Evolutionary conservation across 2,113 vertebrate species (phyloP).

Genomic region (Leptodactylus fuscus): DNA sequence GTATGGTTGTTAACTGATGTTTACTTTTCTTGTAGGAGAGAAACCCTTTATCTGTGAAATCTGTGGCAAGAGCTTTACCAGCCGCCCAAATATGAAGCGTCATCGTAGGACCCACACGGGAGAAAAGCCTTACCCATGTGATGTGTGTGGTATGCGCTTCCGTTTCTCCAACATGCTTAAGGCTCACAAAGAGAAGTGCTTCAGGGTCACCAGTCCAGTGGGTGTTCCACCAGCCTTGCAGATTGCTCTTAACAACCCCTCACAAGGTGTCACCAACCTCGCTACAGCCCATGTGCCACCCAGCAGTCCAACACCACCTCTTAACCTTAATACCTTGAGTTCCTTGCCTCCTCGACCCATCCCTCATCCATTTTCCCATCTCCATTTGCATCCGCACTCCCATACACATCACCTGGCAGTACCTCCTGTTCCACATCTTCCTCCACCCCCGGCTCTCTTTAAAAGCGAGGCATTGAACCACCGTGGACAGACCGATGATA

Average conservation of each 20-base stretch:
- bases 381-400: conserved; percentile 83
- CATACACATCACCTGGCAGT: conserved; percentile 86
- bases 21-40: conserved; percentile 80
- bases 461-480: conserved; percentile 96
- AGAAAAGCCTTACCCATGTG: conserved; percentile 96
- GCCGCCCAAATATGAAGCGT: conserved; percentile 97
- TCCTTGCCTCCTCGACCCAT: conserved; percentile 72
- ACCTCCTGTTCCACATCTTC: conserved; percentile 84
- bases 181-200: conserved; percentile 97
- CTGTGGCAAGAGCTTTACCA: conserved; percentile 98
- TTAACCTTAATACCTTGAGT: conserved; percentile 72
- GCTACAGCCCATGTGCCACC: conserved; percentile 76
- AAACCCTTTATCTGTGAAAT: conserved; percentile 99
- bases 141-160: conserved; percentile 95
- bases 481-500: conserved; percentile 87
- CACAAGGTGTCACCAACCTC: conserved; percentile 67
- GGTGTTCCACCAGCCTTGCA: conserved; percentile 79
- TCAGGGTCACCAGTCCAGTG: conserved; percentile 92
- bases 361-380: conserved; percentile 85
- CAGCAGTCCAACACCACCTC: conserved; percentile 66
- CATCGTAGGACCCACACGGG: conserved; percentile 96
- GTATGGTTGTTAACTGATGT: no score
- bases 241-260: conserved; percentile 73
- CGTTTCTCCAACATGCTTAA: conserved; percentile 99
- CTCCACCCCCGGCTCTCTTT: conserved; percentile 92